These are phyloP conservation scores for Papilio helenus DNA, from an alignment of 1,140 invertebrate species.

Conservation along the genomic window DNA sequence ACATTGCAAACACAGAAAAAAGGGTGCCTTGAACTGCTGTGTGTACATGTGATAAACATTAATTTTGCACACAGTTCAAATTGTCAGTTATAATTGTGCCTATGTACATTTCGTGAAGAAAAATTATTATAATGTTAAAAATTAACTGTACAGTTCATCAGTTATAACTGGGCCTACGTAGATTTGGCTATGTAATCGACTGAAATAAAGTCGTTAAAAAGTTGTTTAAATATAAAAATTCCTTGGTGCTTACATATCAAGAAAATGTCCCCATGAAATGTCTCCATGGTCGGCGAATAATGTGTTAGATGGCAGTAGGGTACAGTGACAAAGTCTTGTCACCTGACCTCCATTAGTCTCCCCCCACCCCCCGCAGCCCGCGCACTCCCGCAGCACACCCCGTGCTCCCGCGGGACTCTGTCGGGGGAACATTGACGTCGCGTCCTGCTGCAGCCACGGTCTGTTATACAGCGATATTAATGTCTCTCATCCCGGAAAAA, in stretches of 20 bases:
- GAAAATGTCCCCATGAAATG: not conserved
- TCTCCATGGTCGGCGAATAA: not conserved
- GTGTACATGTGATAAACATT: not conserved
- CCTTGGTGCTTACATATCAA: not conserved
- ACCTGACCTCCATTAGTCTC: conserved; percentile 14
- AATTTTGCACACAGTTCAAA: too few relatives aligned
- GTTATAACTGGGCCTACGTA: too few relatives aligned
- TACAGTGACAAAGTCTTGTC: conserved; percentile 12
- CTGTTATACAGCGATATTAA: not conserved
- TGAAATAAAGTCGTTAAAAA: not conserved
- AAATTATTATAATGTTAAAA: too few relatives aligned
- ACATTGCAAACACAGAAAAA: not conserved
- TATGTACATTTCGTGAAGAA: too few relatives aligned
- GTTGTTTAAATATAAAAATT: not conserved
- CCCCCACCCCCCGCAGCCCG: not conserved
- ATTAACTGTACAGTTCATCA: too few relatives aligned
- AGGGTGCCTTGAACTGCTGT: not conserved
- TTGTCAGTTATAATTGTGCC: too few relatives aligned
- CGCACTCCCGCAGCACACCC: not conserved
- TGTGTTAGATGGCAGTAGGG: not conserved
- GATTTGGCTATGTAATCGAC: too few relatives aligned
- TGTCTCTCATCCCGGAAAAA: not conserved
- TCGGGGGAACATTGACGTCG: not conserved
- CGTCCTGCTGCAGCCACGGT: not conserved
- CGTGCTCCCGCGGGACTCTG: not conserved